A percentile compares a stretch with the other conserved stretches of the same genome.
Conservation (phyloP, 2,113 vertebrate genomes). For the Lepisosteus oculatus region DNA sequence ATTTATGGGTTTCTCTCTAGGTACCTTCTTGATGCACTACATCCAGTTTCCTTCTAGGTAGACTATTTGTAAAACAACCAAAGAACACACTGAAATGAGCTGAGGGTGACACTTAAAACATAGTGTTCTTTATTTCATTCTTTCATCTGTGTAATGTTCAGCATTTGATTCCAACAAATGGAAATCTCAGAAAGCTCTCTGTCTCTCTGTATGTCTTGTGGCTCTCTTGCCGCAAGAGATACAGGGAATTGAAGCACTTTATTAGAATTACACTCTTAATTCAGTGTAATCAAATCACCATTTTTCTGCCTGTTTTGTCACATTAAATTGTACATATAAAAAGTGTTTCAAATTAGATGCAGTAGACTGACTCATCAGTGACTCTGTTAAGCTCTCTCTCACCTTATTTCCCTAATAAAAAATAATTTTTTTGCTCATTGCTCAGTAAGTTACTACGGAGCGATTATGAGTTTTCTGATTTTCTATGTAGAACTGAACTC, state of each 20-base stretch:
- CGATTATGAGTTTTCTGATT: too few species aligned
- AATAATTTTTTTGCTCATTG: too few species aligned
- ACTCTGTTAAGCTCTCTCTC: too few species aligned
- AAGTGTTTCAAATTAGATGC: too few species aligned
- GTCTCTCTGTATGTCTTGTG: neutral
- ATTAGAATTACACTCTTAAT: neutral
- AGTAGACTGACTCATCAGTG: too few species aligned
- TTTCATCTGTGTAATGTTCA: neutral
- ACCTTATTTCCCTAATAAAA: too few species aligned
- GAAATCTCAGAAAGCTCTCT: neutral
- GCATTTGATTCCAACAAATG: neutral
- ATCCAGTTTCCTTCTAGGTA: too few species aligned
- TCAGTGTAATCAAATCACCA: neutral
- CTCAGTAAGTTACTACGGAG: too few species aligned
- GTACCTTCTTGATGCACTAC: neutral
- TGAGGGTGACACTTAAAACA: neutral
- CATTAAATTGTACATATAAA: neutral
- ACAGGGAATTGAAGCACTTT: neutral
- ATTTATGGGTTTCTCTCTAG: neutral
- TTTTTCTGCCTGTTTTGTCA: neutral
- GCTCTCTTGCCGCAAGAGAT: neutral
- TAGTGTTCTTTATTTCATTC: neutral
- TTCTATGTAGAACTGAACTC: too few species aligned
- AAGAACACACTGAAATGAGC: neutral
- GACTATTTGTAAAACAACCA: neutral